Conservation (phyloP, 1,140 invertebrate species). For the Drosophila ohnishii region DNA sequence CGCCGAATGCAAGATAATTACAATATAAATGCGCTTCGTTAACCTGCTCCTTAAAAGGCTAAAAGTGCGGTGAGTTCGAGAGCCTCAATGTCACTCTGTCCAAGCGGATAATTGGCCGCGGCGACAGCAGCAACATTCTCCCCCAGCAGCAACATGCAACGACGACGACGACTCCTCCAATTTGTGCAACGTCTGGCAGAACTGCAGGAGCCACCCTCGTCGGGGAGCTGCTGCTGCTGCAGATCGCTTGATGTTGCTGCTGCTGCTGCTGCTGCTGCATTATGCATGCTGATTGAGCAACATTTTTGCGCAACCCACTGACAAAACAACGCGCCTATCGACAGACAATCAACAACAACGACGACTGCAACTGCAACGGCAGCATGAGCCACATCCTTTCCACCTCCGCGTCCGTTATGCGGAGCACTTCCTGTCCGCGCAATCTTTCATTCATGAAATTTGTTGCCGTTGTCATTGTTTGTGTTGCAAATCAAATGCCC, state of each 20-base stretch:
- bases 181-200: constrained; percentile 49
- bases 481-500: constrained; percentile 81
- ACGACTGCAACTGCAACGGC: constrained; percentile 29
- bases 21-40: constrained; percentile 75
- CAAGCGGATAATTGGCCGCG: constrained; percentile 60
- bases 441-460: constrained; percentile 82
- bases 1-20: constrained; percentile 75
- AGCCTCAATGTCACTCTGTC: constrained; percentile 64
- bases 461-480: constrained; percentile 82
- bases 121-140: constrained; percentile 36
- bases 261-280: constrained; percentile 60
- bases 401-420: constrained; percentile 82
- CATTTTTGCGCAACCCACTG: constrained; percentile 80
- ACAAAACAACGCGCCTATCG: constrained; percentile 79
- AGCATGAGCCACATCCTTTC: constrained; percentile 75
- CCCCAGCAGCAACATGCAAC: constrained; percentile 6
- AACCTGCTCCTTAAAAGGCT: constrained; percentile 69
- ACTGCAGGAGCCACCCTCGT: constrained; percentile 69
- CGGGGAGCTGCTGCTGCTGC: constrained; percentile 14
- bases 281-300: constrained; percentile 81
- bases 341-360: constrained; percentile 74
- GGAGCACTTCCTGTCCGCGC: constrained; percentile 78
- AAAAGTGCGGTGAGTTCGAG: constrained; percentile 15
- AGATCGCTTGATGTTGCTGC: constrained; percentile 21
- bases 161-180: constrained; percentile 35